Evolutionary conservation across 2,888 invertebrate species (phyloP), one percentile per base, ranked within the genome.

Genomic region (Campopleginae sp.): DNA sequence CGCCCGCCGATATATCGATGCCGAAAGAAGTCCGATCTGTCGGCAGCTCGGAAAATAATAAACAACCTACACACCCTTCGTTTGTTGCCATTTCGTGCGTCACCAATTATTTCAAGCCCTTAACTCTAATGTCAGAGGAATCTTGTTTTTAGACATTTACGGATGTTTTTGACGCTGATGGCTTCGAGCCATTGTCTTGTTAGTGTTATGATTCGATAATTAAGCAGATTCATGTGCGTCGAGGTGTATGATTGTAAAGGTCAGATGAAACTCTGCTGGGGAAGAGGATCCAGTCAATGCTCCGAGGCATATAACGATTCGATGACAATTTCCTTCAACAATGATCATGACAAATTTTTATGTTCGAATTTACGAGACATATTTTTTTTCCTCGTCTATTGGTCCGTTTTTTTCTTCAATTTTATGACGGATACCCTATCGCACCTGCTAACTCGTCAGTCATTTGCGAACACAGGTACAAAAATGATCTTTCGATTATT

Each of bases 1-100:
- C n/a, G 71, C 27, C 48, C 51, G 79, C 74, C 38, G 38, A 38
- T 38, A 82, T 71, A 79, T 78, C 80, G 85, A 82, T 54, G 86
- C 80, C 82, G 79, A 65, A 74, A 74, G 61, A 23, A 48, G 80
- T 84, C 68, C 79, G 86, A 86, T 85, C 80, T 80, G 74, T 79
- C 76, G 79, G 82, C 70, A 48, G 65, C 42, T 46, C 61, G 51
- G 61, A 51, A 46, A 75, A 80, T 65, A 75, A 80, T 65, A 38
- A 23, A 33, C n/a, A 42, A 80, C 54, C 48, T 19, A n/a, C 33
- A 72, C 48, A n/a, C 51, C 31, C 6, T 42, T 31, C 63, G 14
- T 46, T 58, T 23, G 23, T 12, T 23, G 23, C 23, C 27, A 58
- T 27, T 27, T 27, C 58, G 27, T 27, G 58, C 58, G 58, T 27